A percentile compares a stretch with the other conserved stretches of the same genome.
Conservation (phyloP, 2,113 vertebrate species). For the Pterocles orientalis region DNA sequence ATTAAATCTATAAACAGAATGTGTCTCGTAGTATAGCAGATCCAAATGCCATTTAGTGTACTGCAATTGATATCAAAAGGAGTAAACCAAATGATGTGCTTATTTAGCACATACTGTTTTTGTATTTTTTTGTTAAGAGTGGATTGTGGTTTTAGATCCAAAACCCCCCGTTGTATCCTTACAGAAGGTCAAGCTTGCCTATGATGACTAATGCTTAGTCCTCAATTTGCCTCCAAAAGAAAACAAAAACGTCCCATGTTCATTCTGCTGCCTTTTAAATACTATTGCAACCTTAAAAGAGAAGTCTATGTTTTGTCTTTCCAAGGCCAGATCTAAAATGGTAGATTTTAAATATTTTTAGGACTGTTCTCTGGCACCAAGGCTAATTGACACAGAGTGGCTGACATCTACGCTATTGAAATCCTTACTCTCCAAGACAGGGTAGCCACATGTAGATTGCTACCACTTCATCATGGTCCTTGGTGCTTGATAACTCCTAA, state of each 20-base stretch:
- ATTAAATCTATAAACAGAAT: not conserved
- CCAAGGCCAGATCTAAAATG: not conserved
- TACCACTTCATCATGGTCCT: not conserved
- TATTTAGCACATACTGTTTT: not conserved
- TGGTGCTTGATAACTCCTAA: not conserved
- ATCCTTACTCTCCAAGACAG: not conserved
- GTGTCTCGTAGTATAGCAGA: not conserved
- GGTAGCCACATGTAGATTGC: not conserved
- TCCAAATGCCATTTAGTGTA: not conserved
- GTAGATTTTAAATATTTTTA: not conserved
- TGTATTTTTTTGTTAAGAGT: not conserved
- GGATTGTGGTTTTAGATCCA: not conserved
- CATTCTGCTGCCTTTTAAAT: not conserved
- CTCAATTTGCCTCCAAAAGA: not conserved
- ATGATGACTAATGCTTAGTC: not conserved
- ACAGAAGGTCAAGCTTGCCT: not conserved
- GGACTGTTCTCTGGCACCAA: not conserved
- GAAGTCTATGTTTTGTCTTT: not conserved
- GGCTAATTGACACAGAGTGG: not conserved
- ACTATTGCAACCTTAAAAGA: not conserved
- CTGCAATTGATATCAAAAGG: not conserved
- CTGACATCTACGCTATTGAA: not conserved
- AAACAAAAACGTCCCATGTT: not conserved
- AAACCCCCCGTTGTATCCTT: not conserved
- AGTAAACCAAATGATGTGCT: not conserved